Evolutionary conservation across 1,140 invertebrate species (phyloP), one percentile per base, ranked within the genome.

Genomic region (Drosophila pallidifrons): DNA sequence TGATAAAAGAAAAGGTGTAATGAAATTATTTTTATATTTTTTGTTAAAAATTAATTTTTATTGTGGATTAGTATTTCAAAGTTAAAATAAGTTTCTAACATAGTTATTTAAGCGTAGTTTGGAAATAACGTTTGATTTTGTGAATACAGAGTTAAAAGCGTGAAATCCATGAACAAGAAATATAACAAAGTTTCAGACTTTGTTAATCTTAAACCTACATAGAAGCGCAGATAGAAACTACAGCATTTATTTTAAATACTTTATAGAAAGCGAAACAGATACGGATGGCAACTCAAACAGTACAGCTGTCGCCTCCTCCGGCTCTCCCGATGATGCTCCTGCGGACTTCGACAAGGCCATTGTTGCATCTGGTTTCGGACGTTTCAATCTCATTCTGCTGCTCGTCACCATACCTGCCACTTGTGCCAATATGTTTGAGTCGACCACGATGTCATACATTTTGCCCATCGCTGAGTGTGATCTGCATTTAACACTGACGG

Each of bases 391-490:
- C 1, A 77, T 95, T 1, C 89, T 96, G 15, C 92, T 96, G 55
- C 72, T 96, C 13, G 93, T 94, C 63, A 93, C 94, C 1, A 91
- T 96, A 41, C 95, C 95, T 0, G 95, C 94, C 2, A 94, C 94
- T 55, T 95, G 94, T 93, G 94, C 94, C 5, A 93, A 94, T 1
- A 94, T 95, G 13, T 95, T 95, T 49, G 95, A 96, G 45, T 95
- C 94, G 2, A 94, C 94, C 28, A 94, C 94, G 4, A 94, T 95
- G 66, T 95, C 95, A 1, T 95, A 95, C 88, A 95, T 96, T 73
- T 93, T 96, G 77, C 95, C 96, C 1, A 93, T 94, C 3, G 96
- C 95, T 0, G 94, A 96, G 77, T 96, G 96, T 80, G 96, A 96
- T 91, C 93, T 97, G 43, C 77, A 94, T 16, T 91, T 96, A 35